A percentile compares a stretch with the other conserved stretches of the same genome.
phyloP scores from a whole-genome alignment of 2,113 vertebrate species.

The Tupaia tana region DNA sequence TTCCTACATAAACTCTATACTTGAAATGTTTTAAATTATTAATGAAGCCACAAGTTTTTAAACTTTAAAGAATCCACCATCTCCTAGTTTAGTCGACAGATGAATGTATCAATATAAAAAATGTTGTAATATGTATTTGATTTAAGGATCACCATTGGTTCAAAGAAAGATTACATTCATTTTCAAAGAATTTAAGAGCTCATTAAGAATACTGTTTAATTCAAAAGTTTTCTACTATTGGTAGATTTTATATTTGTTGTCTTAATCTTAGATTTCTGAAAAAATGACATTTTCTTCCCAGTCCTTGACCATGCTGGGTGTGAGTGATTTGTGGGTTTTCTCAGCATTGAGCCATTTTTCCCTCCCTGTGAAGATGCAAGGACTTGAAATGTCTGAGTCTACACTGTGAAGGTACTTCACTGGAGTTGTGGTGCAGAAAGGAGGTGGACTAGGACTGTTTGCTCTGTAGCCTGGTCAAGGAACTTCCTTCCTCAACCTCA shows the following conservation, averaged over 20 bases:
- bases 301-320: not conserved
- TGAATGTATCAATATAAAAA: not conserved
- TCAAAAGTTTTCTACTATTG: not conserved
- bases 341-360: not conserved
- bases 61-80: not conserved
- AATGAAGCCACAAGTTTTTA: not conserved
- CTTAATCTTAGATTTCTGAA: constrained; percentile 5
- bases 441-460: not conserved
- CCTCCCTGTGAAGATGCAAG: not conserved
- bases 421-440: not conserved
- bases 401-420: not conserved
- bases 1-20: constrained; percentile 5
- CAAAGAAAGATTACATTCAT: not conserved
- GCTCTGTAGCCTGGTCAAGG: constrained; percentile 23
- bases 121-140: not conserved
- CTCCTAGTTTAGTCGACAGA: not conserved
- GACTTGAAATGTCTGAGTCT: not conserved
- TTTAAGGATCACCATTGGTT: not conserved
- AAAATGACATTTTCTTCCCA: not conserved
- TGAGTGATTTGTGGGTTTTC: not conserved
- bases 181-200: constrained; percentile 32
- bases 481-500: not conserved
- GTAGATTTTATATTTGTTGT: not conserved
- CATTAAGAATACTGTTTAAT: constrained; percentile 4
- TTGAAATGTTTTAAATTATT: constrained; percentile 49